Base-by-base conservation (phyloP, 2,797 vertebrate genomes). In the Urosaurus nigricauda region DNA sequence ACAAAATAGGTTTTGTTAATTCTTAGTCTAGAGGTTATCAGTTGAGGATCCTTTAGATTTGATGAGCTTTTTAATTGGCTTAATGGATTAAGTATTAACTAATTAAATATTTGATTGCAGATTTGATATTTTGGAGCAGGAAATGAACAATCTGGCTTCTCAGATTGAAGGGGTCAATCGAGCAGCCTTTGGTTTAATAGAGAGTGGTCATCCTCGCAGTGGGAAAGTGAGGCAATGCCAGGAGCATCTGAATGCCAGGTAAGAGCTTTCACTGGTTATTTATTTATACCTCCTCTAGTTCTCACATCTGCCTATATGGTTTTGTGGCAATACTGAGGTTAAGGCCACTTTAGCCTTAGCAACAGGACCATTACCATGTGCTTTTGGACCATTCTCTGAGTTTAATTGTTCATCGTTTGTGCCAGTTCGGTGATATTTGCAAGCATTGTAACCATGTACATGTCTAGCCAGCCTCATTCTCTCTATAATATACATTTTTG, bases 201-300 rank as follows among this genome's bases (percentile, higher is more conserved):
- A 98, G n/a, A 97, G 98, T n/a, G 96, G 98, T 89, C 98, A 99
- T 92, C 98, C 98, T 0, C 97, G 98, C 88, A 98, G 97, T 85
- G 97, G 96, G 58, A 98, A 98, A 92, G 97, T 99, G 81, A 98
- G 98, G 91, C 97, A 97, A 84, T 98, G 97, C 95, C 98, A 96
- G 96, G 93, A 93, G 21, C 96, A 97, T 92, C 98, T 99, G 91
- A 99, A 98, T 29, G 96, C 95, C 90, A 98, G 98, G 98, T 99
- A 94, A 29, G 60, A 26, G 35, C 17, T 24, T 68, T 19, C 26
- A 21, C 17, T 75, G 11, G 51, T 26, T 43, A 7, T 65, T 32
- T 78, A 32, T 78, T 32, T 79, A 4, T 84, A 51, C 35, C 17
- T 43, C 8, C 51, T 77, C 6, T 60, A 19, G 32, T 63, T 71